Conservation (phyloP, 2,797 vertebrate species). For the Odontamblyopus lacepedii region DNA sequence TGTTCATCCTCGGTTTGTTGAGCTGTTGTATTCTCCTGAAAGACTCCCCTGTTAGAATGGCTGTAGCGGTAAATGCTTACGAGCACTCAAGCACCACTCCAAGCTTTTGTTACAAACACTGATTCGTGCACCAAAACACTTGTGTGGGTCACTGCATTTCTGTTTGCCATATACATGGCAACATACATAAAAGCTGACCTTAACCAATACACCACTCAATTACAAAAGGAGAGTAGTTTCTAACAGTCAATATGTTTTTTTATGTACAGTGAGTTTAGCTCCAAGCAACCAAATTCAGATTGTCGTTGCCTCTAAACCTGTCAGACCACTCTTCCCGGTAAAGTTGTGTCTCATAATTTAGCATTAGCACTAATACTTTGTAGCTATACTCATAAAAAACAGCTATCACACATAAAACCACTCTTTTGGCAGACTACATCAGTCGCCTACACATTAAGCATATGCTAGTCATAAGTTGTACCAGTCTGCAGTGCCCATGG, state of each 20-base stretch:
- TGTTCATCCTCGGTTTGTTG: slow-evolving; percentile 32
- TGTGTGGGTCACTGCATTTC: not conserved
- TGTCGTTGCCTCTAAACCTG: no score
- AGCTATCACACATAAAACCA: no score
- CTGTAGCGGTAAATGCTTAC: slow-evolving; percentile 50
- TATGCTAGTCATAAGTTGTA: no score
- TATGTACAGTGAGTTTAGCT: no score
- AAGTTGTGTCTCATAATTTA: no score
- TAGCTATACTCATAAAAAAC: no score
- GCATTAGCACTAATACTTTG: no score
- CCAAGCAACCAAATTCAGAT: no score
- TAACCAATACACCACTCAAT: not conserved
- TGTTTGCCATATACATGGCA: not conserved
- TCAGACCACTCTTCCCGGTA: no score
- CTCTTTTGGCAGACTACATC: no score
- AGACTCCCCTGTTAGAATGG: slow-evolving; percentile 50
- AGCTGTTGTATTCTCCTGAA: slow-evolving; percentile 31
- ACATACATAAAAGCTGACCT: not conserved
- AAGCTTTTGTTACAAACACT: slow-evolving; percentile 1
- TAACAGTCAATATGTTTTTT: not conserved
- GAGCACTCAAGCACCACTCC: slow-evolving; percentile 52
- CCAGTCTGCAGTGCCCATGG: no score
- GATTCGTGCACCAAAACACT: slow-evolving; percentile 30
- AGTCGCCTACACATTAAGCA: no score
- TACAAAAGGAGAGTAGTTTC: not conserved